A percentile compares a stretch with the other conserved stretches of the same genome.
These are phyloP conservation scores for Sarcophaga peregrina DNA, from an alignment of 1,140 invertebrate species.

Conservation along the genomic window DNA sequence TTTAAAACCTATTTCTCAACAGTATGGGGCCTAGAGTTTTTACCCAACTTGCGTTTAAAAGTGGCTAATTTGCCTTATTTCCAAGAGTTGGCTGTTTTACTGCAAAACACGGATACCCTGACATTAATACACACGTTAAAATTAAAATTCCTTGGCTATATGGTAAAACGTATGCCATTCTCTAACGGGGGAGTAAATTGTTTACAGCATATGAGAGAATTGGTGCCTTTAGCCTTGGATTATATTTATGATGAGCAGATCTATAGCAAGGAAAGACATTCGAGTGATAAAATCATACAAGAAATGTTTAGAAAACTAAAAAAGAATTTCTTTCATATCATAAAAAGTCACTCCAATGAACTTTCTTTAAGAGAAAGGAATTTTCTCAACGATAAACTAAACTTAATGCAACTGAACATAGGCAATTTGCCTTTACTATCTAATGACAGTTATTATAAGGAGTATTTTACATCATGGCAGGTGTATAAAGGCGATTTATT, in stretches of 20 bases:
- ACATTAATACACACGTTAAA: not conserved
- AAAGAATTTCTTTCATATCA: not conserved
- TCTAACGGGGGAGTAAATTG: not conserved
- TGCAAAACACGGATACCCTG: not conserved
- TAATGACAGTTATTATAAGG: not conserved
- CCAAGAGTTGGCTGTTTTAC: not conserved
- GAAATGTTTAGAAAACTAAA: conserved; percentile 25
- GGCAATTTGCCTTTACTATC: conserved; percentile 27
- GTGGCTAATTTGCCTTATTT: conserved; percentile 29
- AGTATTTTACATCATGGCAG: not conserved
- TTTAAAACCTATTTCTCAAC: not conserved
- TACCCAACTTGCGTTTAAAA: not conserved
- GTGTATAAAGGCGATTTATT: not conserved
- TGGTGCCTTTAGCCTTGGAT: conserved; percentile 37
- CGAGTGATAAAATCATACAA: conserved; percentile 22
- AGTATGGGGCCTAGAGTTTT: not conserved
- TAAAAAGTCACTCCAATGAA: not conserved
- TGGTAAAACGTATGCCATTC: not conserved
- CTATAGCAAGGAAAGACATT: not conserved
- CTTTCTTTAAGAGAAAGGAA: not conserved
- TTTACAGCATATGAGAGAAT: conserved; percentile 31
- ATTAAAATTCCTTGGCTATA: conserved; percentile 26
- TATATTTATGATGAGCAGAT: conserved; percentile 38
- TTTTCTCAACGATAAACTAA: conserved; percentile 23
- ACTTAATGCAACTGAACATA: conserved; percentile 37